These are phyloP conservation scores for Antechinus stuartii DNA, from an alignment of 2,113 vertebrate species.

Conservation along the genomic window DNA sequence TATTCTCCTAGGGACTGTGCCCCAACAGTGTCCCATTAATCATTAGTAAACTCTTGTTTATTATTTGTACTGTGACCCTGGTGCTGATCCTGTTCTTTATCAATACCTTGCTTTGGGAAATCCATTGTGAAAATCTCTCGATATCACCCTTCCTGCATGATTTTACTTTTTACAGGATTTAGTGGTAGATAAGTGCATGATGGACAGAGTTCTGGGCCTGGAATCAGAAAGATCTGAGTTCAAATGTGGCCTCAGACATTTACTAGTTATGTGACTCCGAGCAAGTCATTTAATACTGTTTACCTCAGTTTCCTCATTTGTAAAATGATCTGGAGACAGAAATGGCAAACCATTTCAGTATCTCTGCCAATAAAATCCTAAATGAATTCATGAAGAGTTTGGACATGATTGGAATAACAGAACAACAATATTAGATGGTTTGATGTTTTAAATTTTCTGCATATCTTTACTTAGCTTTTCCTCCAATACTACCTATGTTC, in stretches of 20 bases:
- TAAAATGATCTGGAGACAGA: background rate
- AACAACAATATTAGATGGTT: background rate
- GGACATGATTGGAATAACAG: background rate
- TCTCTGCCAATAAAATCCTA: background rate
- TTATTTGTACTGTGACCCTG: background rate
- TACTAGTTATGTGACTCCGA: background rate
- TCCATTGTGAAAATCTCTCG: background rate
- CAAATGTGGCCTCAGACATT: background rate
- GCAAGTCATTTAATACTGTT: background rate
- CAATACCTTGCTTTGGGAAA: background rate
- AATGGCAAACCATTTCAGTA: background rate
- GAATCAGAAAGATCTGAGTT: background rate
- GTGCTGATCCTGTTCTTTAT: background rate
- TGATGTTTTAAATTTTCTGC: background rate
- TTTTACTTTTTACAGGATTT: background rate
- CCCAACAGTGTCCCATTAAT: too few species aligned
- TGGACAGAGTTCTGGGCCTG: background rate
- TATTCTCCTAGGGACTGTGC: too few species aligned
- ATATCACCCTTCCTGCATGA: background rate
- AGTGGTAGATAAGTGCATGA: background rate
- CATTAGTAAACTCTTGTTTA: background rate
- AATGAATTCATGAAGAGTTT: too few species aligned
- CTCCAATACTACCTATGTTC: background rate
- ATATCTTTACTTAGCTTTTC: background rate
- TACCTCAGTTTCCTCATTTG: too few species aligned